Conservation (phyloP, 2,888 invertebrate genomes). For the Dione juno region DNA sequence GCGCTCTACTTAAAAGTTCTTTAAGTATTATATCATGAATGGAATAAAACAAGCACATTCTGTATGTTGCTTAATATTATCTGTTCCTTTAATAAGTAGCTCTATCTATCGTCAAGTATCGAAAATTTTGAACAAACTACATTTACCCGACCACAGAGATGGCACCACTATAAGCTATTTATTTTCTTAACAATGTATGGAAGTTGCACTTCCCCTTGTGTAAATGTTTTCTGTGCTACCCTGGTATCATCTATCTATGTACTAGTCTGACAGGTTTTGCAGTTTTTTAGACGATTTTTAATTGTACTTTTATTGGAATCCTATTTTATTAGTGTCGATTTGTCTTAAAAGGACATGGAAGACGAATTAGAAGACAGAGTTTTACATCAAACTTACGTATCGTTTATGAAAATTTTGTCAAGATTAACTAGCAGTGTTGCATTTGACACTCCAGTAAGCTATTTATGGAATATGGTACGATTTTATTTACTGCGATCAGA, state of each 20-base stretch:
- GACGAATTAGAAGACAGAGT: conserved; percentile 96
- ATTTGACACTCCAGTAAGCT: conserved; percentile 88
- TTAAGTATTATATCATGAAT: too few relatives aligned
- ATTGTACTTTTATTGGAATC: conserved; percentile 13
- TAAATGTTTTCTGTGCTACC: too few relatives aligned
- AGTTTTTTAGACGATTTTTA: not conserved
- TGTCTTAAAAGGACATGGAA: conserved; percentile 86
- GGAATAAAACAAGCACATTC: too few relatives aligned
- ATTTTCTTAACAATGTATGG: too few relatives aligned
- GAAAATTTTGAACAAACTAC: too few relatives aligned
- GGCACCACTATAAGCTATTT: too few relatives aligned
- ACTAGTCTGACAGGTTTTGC: not conserved
- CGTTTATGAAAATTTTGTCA: conserved; percentile 93
- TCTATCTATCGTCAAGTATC: too few relatives aligned
- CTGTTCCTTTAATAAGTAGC: too few relatives aligned
- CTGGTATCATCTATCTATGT: not conserved
- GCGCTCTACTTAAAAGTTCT: too few relatives aligned
- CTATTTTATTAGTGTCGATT: conserved; percentile 28
- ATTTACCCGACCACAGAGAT: too few relatives aligned
- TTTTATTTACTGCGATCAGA: conserved; percentile 92
- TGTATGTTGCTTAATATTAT: too few relatives aligned
- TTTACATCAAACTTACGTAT: conserved; percentile 93
- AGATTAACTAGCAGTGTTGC: conserved; percentile 91
- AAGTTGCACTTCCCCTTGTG: too few relatives aligned
- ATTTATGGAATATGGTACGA: conserved; percentile 91